Conservation (phyloP, 2,888 invertebrate genomes). For the Ametastegia equiseti region DNA sequence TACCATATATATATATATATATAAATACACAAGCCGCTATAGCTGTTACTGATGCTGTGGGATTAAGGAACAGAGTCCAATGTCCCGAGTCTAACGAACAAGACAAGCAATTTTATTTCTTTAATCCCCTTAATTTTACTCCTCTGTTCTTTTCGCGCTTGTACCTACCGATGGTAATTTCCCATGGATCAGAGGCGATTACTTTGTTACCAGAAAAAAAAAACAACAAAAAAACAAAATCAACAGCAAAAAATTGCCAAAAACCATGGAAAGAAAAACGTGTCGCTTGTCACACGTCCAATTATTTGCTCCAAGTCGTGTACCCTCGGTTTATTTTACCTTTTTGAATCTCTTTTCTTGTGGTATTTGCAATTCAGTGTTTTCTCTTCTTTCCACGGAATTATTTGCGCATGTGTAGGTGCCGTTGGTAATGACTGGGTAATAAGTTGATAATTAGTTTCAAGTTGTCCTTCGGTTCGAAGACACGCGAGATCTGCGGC, state of each 20-base stretch:
- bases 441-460: not conserved
- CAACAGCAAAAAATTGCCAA: too few species aligned
- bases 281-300: constrained; percentile 11
- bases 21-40: not conserved
- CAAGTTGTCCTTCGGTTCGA: not conserved
- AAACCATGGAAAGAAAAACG: not conserved
- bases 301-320: constrained; percentile 1
- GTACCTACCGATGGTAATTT: not conserved
- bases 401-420: too few species aligned
- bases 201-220: too few species aligned
- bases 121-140: constrained; percentile 19
- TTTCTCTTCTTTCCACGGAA: not conserved
- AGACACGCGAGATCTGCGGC: too few species aligned
- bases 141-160: not conserved
- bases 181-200: not conserved
- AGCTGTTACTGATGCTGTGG: not conserved
- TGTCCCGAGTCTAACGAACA: not conserved
- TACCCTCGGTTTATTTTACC: not conserved
- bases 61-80: not conserved
- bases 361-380: not conserved
- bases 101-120: not conserved
- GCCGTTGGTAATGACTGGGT: too few species aligned
- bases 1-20: too few species aligned
- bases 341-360: not conserved
- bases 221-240: too few species aligned